Evolutionary conservation across 1,140 invertebrate species (phyloP), one percentile per base, ranked within the genome.

Genomic region (Lepidurus packardi): DNA sequence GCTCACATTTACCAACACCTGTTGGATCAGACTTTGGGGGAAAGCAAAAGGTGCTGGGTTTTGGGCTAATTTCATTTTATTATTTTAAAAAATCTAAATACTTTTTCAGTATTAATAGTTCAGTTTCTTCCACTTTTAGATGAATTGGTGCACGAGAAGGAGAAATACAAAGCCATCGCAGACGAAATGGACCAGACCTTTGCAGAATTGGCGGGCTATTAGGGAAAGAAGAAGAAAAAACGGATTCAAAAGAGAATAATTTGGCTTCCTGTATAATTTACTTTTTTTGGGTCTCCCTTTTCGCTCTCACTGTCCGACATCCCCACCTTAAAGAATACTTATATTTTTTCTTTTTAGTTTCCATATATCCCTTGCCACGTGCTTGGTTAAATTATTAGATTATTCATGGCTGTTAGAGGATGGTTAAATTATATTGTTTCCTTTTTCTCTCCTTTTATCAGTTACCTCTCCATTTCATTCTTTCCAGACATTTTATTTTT

Each of bases 141-240:
- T 87, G 96, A 98, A 86, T 89, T 99, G 84, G 89, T 96, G 82
- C 92, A 94, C 86, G 96, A 98, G 85, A 96, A 96, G 87, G 95
- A 96, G 89, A 96, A 95, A 89, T 99, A 96, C 90, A 98, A 98
- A 90, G 90, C 91, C 78, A 97, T 98, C 85, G 95, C 95, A 81
- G 96, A 98, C 84, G 96, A 98, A 87, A 91, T 99, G 90, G 96
- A 98, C 87, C 90, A 93, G 85, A 97, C 95, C 78, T 96, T 98
- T 85, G 94, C 95, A 80, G 96, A 98, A 87, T 89, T 98, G 81
- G 93, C 94, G 82, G 94, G 93, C 82, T 95, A 94, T 86, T 96
- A 92, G 76, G n/a, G n/a, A n/a, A 9, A 65, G n/a, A 21, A n/a
- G 53, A 65, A n/a, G 21, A 13, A 5, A 65, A 13, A 65, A 21